Base-by-base conservation (phyloP, 1,140 invertebrate genomes). In the Macrobrachium nipponense region DNA sequence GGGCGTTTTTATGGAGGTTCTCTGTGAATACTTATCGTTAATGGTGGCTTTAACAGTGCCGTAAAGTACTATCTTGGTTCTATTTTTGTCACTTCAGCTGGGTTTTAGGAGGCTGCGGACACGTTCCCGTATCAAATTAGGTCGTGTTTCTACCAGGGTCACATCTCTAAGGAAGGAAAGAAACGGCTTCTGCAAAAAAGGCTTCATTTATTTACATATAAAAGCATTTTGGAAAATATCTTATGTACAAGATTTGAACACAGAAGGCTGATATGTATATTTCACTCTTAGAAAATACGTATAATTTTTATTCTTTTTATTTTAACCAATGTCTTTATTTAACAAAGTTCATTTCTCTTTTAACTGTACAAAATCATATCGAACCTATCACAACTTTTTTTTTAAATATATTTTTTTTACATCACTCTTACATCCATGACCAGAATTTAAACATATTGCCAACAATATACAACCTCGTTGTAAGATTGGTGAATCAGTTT, bases 201-300 rank as follows among this genome's bases (percentile, higher is more conserved):
- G 66, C 76, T 20, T 60, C 36, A 66, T 79, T 79, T 85, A 79
- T 85, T 85, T 85, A 85, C 76, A 85, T 59, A 68, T 60, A 79
- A 73, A 82, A 58, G 58, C 43, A 79, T 20, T 60, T 58, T 84
- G 82, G 76, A 79, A 85, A 72, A 70, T 76, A 85, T 78, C 44
- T 70, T 70, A 85, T 85, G 44, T 85, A 79, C 76, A 79, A 70
- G 70, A 58, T 72, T 58, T 86, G 84, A 86, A 86, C 84, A 86
- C 84, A 86, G 68, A 64, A 58, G 84, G 68, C 60, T 86, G 84
- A 86, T 86, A 86, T 86, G 84, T 86, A 81, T 72, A 80, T 64
- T 81, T 86, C 58, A 80, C 75, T 81, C 72, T 72, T 80, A 75
- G 51, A 85, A 17, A 23, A 73, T 80, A 73, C 84, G 79, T 78